phyloP scores from a whole-genome alignment of 2,113 vertebrate species.

The Cynoglossus semilaevis region DNA sequence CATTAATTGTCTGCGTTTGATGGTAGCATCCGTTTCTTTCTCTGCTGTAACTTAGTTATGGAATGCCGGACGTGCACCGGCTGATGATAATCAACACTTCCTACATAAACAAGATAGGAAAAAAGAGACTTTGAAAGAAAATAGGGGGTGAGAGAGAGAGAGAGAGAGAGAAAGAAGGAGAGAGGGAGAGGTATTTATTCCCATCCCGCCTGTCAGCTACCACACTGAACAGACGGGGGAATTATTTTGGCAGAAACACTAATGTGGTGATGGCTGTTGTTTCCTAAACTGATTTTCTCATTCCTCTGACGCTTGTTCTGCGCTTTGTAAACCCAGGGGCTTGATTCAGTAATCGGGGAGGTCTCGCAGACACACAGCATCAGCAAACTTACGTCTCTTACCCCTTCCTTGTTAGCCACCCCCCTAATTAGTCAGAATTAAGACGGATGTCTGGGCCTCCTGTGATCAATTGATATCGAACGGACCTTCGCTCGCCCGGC shows the following conservation, averaged over 20 bases:
- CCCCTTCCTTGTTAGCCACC: constrained; percentile 62
- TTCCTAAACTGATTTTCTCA: constrained; percentile 76
- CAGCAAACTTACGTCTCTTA: constrained; percentile 53
- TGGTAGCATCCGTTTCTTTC: constrained; percentile 32
- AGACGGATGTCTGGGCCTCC: constrained; percentile 80
- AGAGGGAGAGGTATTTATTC: constrained; percentile 48
- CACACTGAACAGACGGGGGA: constrained; percentile 46
- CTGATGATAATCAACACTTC: constrained; percentile 60
- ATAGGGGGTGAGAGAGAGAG: not conserved
- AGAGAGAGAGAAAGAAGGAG: not conserved
- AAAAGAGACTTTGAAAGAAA: constrained; percentile 1
- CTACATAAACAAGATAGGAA: constrained; percentile 55
- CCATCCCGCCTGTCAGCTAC: constrained; percentile 60
- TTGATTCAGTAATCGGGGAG: constrained; percentile 65
- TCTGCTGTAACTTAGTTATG: constrained; percentile 48
- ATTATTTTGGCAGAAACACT: constrained; percentile 69
- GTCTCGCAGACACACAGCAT: constrained; percentile 45
- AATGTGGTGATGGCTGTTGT: constrained; percentile 71
- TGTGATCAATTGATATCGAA: constrained; percentile 79
- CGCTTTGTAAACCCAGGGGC: constrained; percentile 63
- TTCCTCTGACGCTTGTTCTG: constrained; percentile 67
- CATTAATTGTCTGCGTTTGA: constrained; percentile 33
- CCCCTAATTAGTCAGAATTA: constrained; percentile 83
- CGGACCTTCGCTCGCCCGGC: constrained; percentile 67
- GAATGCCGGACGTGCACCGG: constrained; percentile 48